These are phyloP conservation scores for Alloplasta piceator DNA, from an alignment of 2,888 invertebrate species.

Conservation along the genomic window DNA sequence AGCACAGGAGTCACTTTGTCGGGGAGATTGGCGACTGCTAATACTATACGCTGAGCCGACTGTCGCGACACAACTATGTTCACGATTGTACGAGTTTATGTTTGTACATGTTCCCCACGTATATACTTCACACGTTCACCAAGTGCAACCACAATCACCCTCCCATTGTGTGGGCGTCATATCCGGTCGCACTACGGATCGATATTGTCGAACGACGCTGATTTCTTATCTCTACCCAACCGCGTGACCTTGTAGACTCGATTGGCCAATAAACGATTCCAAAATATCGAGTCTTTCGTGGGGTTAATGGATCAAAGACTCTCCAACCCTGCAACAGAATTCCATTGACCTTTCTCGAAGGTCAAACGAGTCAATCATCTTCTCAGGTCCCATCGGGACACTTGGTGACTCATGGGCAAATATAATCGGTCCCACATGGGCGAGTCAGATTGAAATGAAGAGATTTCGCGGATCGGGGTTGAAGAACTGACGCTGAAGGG, in stretches of 20 bases:
- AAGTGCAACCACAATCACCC: constrained; percentile 14
- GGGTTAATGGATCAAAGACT: too few relatives aligned
- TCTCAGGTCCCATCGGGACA: not conserved
- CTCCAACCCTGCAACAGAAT: too few relatives aligned
- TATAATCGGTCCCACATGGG: constrained; percentile 16
- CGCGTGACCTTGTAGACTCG: not conserved
- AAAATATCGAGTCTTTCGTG: not conserved
- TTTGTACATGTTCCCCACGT: not conserved
- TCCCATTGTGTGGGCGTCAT: constrained; percentile 21
- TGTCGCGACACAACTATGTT: constrained; percentile 51
- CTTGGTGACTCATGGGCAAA: constrained; percentile 3
- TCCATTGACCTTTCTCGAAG: too few relatives aligned
- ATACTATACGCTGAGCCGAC: constrained; percentile 58
- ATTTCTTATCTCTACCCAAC: constrained; percentile 69
- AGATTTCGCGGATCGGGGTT: not conserved
- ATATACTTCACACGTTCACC: constrained; percentile 17
- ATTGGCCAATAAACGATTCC: not conserved
- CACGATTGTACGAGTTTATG: constrained; percentile 33
- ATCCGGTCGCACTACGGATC: constrained; percentile 67
- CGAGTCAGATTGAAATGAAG: constrained; percentile 34
- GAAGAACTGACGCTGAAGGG: constrained; percentile 8
- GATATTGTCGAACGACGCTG: constrained; percentile 70
- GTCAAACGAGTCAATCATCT: too few relatives aligned
- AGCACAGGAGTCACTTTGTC: constrained; percentile 20
- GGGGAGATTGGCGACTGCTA: constrained; percentile 61